phyloP scores from a whole-genome alignment of 2,113 vertebrate species.

The Barbus barbus region DNA sequence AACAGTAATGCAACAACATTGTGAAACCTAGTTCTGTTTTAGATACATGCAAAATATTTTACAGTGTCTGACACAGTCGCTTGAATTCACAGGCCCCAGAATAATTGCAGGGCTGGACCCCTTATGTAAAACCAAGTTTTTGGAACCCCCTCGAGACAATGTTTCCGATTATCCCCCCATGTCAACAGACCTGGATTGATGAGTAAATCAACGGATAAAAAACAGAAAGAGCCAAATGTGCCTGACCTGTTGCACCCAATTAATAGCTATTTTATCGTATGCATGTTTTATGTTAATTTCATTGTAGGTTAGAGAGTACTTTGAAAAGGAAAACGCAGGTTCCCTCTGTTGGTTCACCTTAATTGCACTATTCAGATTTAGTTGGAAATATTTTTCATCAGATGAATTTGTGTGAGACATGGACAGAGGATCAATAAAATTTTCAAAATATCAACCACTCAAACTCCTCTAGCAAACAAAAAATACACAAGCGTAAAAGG shows the following conservation, averaged over 20 bases:
- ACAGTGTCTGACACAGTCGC: background rate
- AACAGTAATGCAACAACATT: too few species aligned
- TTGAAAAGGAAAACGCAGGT: background rate
- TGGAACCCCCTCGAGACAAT: background rate
- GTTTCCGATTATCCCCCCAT: background rate
- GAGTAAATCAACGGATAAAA: background rate
- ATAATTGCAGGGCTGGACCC: background rate
- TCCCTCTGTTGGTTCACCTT: too few species aligned
- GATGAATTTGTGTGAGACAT: background rate
- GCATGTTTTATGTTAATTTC: background rate
- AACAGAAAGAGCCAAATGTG: background rate
- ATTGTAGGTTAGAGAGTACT: background rate
- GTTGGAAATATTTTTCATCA: background rate
- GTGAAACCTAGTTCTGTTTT: too few species aligned
- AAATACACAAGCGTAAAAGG: background rate
- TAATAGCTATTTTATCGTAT: background rate
- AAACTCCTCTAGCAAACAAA: background rate
- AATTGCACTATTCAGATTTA: background rate
- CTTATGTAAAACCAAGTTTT: slow-evolving; percentile 1
- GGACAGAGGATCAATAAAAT: background rate
- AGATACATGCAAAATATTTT: background rate
- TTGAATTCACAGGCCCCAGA: too few species aligned
- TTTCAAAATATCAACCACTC: slow-evolving; percentile 4
- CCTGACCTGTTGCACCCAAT: background rate
- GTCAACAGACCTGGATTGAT: background rate